Evolutionary conservation across 2,113 vertebrate species (phyloP).

Genomic region (Monopterus albus): DNA sequence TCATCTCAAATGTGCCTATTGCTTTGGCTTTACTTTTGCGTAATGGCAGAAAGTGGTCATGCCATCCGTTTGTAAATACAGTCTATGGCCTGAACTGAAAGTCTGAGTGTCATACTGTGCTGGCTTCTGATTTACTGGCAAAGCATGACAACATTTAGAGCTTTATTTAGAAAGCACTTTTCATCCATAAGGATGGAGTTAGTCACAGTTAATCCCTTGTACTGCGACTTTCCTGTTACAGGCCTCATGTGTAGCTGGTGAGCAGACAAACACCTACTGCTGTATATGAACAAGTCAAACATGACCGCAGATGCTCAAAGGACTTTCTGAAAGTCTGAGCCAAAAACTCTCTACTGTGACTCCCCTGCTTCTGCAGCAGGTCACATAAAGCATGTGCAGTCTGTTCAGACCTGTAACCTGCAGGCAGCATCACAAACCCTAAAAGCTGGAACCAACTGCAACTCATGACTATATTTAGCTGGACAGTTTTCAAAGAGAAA

Average conservation of each 20-base stretch:
- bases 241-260: slow-evolving; percentile 2
- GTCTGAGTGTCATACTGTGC: neutral
- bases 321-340: neutral
- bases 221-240: neutral
- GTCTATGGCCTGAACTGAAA: too few relatives aligned
- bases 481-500: too few relatives aligned
- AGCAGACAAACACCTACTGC: slow-evolving; percentile 35
- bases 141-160: neutral
- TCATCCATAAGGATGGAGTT: neutral
- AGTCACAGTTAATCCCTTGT: neutral
- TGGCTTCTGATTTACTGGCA: neutral
- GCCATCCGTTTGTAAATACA: too few relatives aligned
- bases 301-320: slow-evolving; percentile 3
- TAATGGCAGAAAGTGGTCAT: too few relatives aligned
- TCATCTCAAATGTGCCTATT: too few relatives aligned
- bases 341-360: slow-evolving; percentile 9
- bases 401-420: neutral
- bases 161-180: too few relatives aligned
- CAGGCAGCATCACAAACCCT: neutral
- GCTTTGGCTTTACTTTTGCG: too few relatives aligned
- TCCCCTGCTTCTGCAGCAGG: neutral
- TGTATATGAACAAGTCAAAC: slow-evolving; percentile 12
- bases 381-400: neutral
- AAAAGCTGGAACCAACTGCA: too few relatives aligned
- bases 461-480: neutral